A percentile compares a stretch with the other conserved stretches of the same genome.
Evolutionary conservation across 2,113 vertebrate genomes (phyloP).

Genomic region (Parus major): DNA sequence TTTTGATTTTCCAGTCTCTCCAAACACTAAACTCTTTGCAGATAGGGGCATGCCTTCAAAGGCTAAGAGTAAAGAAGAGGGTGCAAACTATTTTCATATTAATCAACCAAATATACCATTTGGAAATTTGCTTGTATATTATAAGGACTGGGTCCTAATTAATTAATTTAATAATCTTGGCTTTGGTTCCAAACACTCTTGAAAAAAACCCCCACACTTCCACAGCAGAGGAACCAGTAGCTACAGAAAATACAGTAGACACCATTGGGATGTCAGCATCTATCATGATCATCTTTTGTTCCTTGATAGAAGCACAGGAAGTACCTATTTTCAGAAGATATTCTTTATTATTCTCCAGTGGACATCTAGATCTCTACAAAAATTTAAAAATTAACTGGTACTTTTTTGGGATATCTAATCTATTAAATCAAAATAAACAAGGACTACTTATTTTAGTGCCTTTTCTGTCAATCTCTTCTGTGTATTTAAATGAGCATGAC

Average conservation of each 20-base stretch:
- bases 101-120: background rate
- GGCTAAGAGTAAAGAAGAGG: background rate
- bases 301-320: background rate
- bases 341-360: background rate
- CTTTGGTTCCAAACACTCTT: background rate
- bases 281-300: background rate
- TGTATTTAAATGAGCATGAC: slow-evolving; percentile 10
- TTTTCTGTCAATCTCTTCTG: background rate
- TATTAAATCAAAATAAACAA: background rate
- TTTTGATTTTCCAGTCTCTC: slow-evolving; percentile 44
- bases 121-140: background rate
- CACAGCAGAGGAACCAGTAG: background rate
- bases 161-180: background rate
- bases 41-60: background rate
- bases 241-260: background rate
- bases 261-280: background rate
- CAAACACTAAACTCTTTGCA: background rate
- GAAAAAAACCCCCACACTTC: background rate
- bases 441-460: background rate
- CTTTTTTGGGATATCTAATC: background rate
- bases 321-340: background rate
- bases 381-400: background rate
- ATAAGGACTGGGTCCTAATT: background rate
- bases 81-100: background rate
- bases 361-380: background rate